Conservation (phyloP, 1,140 invertebrate genomes). For the Drosophila subpulchrella region DNA sequence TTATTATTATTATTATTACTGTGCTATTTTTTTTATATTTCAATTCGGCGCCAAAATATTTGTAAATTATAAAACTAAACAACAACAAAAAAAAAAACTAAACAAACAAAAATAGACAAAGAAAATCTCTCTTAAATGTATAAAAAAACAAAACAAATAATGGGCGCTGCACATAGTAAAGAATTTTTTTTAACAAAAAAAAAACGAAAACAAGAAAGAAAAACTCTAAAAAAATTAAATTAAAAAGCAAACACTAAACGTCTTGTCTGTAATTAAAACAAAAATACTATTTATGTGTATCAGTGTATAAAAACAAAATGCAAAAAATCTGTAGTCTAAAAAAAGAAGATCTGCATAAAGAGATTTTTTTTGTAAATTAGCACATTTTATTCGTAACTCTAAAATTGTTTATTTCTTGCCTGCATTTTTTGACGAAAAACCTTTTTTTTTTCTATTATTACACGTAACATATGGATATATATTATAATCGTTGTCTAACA, state of each 20-base stretch:
- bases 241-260: constrained; percentile 61
- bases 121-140: constrained; percentile 66
- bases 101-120: constrained; percentile 48
- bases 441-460: constrained; percentile 61
- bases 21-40: constrained; percentile 54
- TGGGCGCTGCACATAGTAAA: constrained; percentile 78
- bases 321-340: constrained; percentile 60
- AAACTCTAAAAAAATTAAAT: constrained; percentile 42
- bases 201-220: constrained; percentile 22
- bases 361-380: constrained; percentile 72
- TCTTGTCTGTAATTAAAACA: constrained; percentile 76
- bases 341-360: constrained; percentile 24
- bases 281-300: constrained; percentile 63
- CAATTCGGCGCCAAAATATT: constrained; percentile 74
- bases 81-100: constrained; percentile 30
- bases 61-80: constrained; percentile 71
- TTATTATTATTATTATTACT: constrained; percentile 71
- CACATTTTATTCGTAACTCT: constrained; percentile 66
- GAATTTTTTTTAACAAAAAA: constrained; percentile 54
- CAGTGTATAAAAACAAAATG: constrained; percentile 63
- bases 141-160: constrained; percentile 46
- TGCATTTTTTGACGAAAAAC: constrained; percentile 39
- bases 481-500: constrained; percentile 81
- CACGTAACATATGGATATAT: constrained; percentile 47
- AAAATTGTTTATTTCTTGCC: constrained; percentile 50